These are phyloP conservation scores for Aythya baeri DNA, from an alignment of 2,113 vertebrate genomes.

Conservation along the genomic window DNA sequence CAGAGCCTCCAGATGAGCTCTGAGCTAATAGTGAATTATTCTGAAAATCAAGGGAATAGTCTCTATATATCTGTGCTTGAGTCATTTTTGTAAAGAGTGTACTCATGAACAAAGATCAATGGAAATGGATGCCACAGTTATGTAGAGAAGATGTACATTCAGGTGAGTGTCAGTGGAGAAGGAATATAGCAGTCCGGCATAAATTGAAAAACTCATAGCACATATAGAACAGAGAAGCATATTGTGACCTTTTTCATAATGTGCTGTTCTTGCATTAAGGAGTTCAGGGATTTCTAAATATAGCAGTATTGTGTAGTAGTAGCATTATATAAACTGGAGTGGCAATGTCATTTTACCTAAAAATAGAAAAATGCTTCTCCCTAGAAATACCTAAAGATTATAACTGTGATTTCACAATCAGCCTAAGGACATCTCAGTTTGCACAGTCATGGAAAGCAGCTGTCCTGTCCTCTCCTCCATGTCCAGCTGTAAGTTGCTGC, in stretches of 20 bases:
- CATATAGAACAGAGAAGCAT: neutral
- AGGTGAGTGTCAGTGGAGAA: neutral
- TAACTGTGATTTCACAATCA: slow-evolving; percentile 1
- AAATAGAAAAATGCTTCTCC: slow-evolving; percentile 26
- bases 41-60: neutral
- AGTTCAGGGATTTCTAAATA: slow-evolving; percentile 26
- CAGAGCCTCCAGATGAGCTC: neutral
- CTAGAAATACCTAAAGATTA: neutral
- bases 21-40: neutral
- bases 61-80: neutral
- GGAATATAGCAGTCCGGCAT: neutral
- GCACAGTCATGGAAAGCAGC: neutral
- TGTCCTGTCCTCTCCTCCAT: neutral
- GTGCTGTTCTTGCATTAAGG: neutral
- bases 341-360: slow-evolving; percentile 1
- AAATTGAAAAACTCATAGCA: neutral
- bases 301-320: neutral
- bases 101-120: neutral
- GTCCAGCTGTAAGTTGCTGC: neutral
- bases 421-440: neutral
- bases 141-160: neutral
- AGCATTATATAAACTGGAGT: slow-evolving; percentile 8
- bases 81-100: neutral
- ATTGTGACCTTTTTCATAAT: neutral
- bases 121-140: neutral